A percentile compares a stretch with the other conserved stretches of the same genome.
These are phyloP conservation scores for Lasioglossum calceatum DNA, from an alignment of 2,888 invertebrate genomes.

Conservation along the genomic window DNA sequence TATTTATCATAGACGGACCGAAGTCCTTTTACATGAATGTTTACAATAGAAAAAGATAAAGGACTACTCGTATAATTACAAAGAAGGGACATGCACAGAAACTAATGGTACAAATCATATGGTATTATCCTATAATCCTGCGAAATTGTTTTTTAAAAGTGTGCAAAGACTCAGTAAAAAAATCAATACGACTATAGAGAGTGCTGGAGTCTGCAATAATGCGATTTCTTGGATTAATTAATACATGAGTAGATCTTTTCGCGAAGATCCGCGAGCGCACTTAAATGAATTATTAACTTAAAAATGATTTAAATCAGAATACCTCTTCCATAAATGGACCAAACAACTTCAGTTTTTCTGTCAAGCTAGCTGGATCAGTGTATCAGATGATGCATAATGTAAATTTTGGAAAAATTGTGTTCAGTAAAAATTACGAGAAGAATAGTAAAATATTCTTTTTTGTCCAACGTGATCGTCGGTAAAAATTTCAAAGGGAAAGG, in stretches of 20 bases:
- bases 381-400: background rate
- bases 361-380: background rate
- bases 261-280: background rate
- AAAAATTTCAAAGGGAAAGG: background rate
- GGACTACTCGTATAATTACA: no score
- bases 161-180: no score
- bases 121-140: no score
- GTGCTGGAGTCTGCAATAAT: no score
- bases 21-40: no score
- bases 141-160: no score
- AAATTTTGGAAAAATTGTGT: background rate
- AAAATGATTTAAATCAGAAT: background rate
- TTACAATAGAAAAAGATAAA: no score
- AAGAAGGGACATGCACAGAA: no score
- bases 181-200: no score
- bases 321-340: background rate
- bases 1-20: no score
- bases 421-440: background rate
- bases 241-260: background rate
- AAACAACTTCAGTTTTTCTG: background rate
- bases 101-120: no score
- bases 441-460: background rate
- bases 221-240: no score
- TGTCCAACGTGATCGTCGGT: background rate
- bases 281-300: background rate